Percentiles rank a stretch among this genome's conserved stretches.
Evolutionary conservation across 2,888 invertebrate genomes (phyloP).

Genomic region (Noctuana brunneofusca): DNA sequence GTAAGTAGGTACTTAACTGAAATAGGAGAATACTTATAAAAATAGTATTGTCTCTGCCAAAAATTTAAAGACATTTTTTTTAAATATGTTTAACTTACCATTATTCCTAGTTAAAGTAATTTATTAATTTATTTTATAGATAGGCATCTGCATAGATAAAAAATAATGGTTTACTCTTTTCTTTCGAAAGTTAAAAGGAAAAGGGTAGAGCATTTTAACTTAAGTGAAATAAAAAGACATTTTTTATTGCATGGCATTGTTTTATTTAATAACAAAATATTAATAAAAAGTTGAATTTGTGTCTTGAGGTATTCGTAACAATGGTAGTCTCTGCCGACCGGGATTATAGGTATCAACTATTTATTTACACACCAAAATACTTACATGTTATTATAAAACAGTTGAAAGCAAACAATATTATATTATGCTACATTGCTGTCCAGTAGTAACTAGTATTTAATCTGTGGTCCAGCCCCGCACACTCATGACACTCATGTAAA

Average conservation of each 20-base stretch:
- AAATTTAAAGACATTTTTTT: not conserved
- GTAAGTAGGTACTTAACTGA: not conserved
- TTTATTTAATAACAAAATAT: slow-evolving; percentile 3
- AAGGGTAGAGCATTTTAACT: slow-evolving; percentile 10
- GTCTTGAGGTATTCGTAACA: no score
- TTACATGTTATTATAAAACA: no score
- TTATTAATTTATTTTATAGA: slow-evolving; percentile 7
- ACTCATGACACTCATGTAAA: no score
- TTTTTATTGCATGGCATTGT: not conserved
- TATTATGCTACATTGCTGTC: no score
- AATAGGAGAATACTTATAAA: not conserved
- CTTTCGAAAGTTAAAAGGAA: slow-evolving; percentile 17
- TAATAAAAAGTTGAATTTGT: no score
- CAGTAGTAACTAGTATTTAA: no score
- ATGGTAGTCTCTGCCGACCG: no score
- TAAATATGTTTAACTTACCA: not conserved
- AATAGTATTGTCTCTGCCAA: not conserved
- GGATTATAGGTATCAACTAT: no score
- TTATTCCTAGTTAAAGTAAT: not conserved
- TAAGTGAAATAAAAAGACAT: slow-evolving; percentile 6
- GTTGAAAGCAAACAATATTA: no score
- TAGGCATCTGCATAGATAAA: not conserved
- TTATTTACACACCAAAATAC: no score
- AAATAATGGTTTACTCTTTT: slow-evolving; percentile 15
- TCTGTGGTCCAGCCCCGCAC: no score